Percentiles rank a stretch among this genome's conserved stretches.
Conservation (phyloP, 2,113 vertebrate species). For the Gavialis gangeticus region DNA sequence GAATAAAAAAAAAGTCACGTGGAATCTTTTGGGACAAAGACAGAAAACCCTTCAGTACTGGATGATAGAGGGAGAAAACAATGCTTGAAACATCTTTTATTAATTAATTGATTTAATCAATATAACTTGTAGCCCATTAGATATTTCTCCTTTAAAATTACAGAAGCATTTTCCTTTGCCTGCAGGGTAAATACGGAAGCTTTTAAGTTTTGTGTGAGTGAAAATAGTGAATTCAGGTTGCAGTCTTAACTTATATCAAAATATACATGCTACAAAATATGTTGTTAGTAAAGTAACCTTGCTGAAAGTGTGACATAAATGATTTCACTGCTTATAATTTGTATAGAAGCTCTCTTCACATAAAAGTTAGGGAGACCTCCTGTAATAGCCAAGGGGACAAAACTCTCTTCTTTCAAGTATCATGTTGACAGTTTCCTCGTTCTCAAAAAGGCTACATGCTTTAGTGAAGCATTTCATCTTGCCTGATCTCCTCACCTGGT, state of each 20-base stretch:
- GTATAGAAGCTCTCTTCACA: background rate
- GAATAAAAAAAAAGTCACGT: background rate
- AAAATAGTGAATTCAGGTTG: background rate
- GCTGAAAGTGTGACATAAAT: background rate
- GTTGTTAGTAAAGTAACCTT: background rate
- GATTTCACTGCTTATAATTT: background rate
- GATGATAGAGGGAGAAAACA: conserved; percentile 17
- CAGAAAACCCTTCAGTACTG: conserved; percentile 54
- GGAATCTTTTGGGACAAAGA: conserved; percentile 64
- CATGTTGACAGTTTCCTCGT: background rate
- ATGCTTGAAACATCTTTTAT: conserved; percentile 34
- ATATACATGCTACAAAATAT: background rate
- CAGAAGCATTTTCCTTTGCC: background rate
- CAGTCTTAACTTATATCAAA: conserved; percentile 24
- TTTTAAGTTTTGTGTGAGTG: background rate
- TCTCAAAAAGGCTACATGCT: background rate
- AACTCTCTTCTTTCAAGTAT: background rate
- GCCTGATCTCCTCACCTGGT: background rate
- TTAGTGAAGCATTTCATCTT: background rate
- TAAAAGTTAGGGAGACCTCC: no score
- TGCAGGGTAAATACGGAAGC: background rate
- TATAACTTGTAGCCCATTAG: background rate
- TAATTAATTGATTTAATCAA: conserved; percentile 15
- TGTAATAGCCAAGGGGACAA: background rate
- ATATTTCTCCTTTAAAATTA: conserved; percentile 16